phyloP scores from a whole-genome alignment of 2,113 vertebrate species.

The Xerus inauris region DNA sequence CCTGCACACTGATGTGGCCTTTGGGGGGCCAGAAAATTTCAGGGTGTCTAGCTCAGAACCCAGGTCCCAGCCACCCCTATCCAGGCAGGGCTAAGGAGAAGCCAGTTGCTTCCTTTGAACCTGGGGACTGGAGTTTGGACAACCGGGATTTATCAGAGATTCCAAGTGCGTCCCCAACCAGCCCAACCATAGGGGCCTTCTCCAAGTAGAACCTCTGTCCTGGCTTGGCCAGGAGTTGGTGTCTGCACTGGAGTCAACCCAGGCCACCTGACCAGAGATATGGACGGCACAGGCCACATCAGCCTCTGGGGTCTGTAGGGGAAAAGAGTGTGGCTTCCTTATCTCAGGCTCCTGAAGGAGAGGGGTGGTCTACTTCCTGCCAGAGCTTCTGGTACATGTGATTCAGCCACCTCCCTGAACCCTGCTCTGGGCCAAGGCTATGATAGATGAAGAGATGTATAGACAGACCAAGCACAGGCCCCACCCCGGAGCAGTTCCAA shows the following conservation, averaged over 20 bases:
- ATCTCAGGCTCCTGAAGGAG: neutral
- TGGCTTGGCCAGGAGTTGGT: neutral
- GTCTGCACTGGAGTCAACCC: neutral
- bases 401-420: neutral
- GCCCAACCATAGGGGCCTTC: neutral
- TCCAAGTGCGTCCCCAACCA: neutral
- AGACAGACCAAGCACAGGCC: neutral
- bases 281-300: neutral
- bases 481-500: neutral
- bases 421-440: no score
- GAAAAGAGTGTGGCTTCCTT: neutral
- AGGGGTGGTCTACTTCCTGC: neutral
- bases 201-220: constrained; percentile 47
- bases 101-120: neutral
- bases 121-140: neutral
- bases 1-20: neutral
- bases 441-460: neutral
- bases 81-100: neutral
- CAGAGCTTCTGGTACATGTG: neutral
- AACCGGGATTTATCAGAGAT: constrained; percentile 54
- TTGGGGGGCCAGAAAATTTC: neutral
- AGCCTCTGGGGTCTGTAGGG: neutral
- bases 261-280: constrained; percentile 10
- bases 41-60: neutral
- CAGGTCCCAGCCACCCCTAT: neutral